Evolutionary conservation across 2,113 vertebrate genomes (phyloP).

Genomic region (Varanus komodoensis): DNA sequence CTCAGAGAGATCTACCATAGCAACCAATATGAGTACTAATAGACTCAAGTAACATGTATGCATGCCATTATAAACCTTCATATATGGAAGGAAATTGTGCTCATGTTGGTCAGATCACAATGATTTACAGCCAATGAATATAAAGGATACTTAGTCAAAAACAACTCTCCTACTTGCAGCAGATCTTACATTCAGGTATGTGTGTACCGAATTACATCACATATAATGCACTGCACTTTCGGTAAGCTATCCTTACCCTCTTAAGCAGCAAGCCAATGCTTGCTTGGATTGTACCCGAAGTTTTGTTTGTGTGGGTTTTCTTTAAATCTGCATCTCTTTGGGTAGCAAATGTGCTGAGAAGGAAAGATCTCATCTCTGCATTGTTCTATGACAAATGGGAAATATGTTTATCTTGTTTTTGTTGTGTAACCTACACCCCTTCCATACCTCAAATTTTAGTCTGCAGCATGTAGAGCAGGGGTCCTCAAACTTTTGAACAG

Average conservation of each 20-base stretch:
- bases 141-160: background rate
- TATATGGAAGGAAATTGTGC: background rate
- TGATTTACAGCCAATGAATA: background rate
- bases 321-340: background rate
- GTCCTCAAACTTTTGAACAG: no score
- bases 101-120: background rate
- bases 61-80: background rate
- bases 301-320: background rate
- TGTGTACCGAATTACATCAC: background rate
- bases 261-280: background rate
- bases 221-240: background rate
- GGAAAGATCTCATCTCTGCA: background rate
- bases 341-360: background rate
- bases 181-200: background rate
- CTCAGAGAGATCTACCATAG: constrained; percentile 23
- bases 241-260: background rate
- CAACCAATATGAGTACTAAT: constrained; percentile 8
- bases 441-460: background rate
- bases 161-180: background rate
- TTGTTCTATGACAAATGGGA: background rate
- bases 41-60: background rate
- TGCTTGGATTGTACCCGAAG: background rate
- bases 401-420: background rate
- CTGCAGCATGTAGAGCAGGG: background rate
- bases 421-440: background rate